Evolutionary conservation across 2,888 invertebrate species (phyloP), one percentile per base, ranked within the genome.

Genomic region (Dynastes tityus): DNA sequence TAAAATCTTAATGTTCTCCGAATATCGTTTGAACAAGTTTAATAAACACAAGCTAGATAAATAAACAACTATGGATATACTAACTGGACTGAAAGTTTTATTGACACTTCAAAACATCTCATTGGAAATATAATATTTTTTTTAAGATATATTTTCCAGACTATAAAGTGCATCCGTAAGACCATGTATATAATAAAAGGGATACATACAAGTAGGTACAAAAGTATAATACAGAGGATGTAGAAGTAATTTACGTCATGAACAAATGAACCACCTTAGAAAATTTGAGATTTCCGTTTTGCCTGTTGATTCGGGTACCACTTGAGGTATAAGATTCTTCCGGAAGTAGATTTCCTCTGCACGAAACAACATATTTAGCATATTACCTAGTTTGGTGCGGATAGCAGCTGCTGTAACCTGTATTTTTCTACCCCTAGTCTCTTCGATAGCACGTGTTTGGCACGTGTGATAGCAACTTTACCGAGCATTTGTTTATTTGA

Each of bases 301-400:
- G 87, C 87, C 87, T 87, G 87, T 87, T 87, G 87, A 87, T 87
- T 87, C 86, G 86, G 64, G 84, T 83, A 85, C 86, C 86, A 86
- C 87, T 87, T 86, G 85, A 86, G 86, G 86, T 85, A 85, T 85
- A 85, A 86, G 86, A 87, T 86, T 86, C 84, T 81, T 84, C 86
- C 86, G 87, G 87, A 87, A 87, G 85, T 87, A 86, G 82, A 83
- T 86, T 86, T 87, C 86, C 86, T 86, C 81, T 81, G 77, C 82
- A 86, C 85, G 86, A 86, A 87, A 87, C 85, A 84, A 85, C 87
- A 87, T 86, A 86, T 86, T 86, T 86, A 87, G 86, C 85, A 84
- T 86, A 85, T 87, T 86, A 86, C 86, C 86, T 86, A 85, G 84
- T 84, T 85, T 84, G 84, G 83, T 83, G 84, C 84, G 85, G 81